phyloP scores from a whole-genome alignment of 2,113 vertebrate species.

The Bettongia penicillata region DNA sequence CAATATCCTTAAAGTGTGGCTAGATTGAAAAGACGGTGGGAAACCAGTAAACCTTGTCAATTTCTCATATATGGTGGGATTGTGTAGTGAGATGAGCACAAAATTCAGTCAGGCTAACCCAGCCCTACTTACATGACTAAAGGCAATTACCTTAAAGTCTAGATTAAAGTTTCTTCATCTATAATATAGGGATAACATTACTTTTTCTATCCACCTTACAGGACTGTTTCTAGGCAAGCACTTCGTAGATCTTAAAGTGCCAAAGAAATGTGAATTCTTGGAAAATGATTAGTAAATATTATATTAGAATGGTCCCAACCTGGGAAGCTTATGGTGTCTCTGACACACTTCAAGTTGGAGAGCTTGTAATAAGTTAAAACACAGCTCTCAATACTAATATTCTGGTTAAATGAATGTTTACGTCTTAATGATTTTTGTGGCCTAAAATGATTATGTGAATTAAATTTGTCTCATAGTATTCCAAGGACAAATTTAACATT shows the following conservation, averaged over 20 bases:
- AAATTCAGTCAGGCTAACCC: background rate
- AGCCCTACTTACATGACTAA: background rate
- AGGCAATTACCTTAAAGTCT: background rate
- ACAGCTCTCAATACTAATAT: background rate
- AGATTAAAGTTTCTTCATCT: background rate
- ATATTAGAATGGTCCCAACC: background rate
- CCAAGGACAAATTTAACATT: background rate
- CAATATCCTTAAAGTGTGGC: background rate
- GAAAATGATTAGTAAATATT: background rate
- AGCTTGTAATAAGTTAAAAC: slow-evolving; percentile 1
- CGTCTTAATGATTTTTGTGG: background rate
- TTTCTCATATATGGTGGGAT: background rate
- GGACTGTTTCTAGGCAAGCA: background rate
- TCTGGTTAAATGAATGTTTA: background rate
- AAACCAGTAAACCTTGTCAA: background rate
- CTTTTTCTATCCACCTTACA: background rate
- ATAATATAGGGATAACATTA: background rate
- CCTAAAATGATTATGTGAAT: background rate
- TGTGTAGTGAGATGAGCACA: background rate
- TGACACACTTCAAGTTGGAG: background rate
- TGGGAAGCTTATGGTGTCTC: background rate
- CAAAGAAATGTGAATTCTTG: background rate
- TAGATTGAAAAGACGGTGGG: background rate
- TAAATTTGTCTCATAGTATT: background rate
- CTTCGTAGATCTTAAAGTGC: background rate